Evolutionary conservation across 2,113 vertebrate genomes (phyloP), one percentile per base, ranked within the genome.

Genomic region (Baryphthengus martii): DNA sequence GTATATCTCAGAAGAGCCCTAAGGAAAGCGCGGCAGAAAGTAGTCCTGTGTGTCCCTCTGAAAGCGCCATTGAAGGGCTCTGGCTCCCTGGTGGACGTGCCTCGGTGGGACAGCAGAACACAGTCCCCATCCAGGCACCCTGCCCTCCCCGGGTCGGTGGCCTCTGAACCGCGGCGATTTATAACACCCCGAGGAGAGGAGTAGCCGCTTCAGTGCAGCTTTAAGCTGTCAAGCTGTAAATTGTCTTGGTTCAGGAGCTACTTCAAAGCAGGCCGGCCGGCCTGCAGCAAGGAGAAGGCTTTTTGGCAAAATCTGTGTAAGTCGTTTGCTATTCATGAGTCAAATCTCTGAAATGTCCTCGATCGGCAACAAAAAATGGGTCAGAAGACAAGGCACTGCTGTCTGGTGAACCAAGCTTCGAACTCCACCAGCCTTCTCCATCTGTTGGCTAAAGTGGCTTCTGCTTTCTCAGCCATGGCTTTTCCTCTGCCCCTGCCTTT

Each of bases 171-270:
- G 2, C 47, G 26, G 65, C 3, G 23, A 93, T 96, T 97, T 90
- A 95, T 50, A 2, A 15, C 39, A 17, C 94, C 83, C 89, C 0
- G 1, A 93, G 94, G 95, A 93, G 66, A 74, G 2, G 59, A 42
- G 92, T 47, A 28, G 83, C 90, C 50, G 0, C 33, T 61, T 88
- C 92, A 90, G 19, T 74, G 91, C 90, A 93, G 90, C 96, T 86
- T 93, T 93, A 66, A 92, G 73, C 92, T 95, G 93, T 90, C 95
- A 95, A 79, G 95, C 93, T 93, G 94, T 95, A 97, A 95, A 96
- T 95, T 95, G 95, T 95, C 95, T 62, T 92, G 73, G 61, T 84
- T 86, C 84, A 71, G 93, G 94, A 95, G 94, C 79, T 84, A 72
- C 95, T 95, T 96, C 93, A 96, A 97, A 95, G 96, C 65, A 49